phyloP scores from a whole-genome alignment of 2,113 vertebrate genomes.

The Rynchops niger region DNA sequence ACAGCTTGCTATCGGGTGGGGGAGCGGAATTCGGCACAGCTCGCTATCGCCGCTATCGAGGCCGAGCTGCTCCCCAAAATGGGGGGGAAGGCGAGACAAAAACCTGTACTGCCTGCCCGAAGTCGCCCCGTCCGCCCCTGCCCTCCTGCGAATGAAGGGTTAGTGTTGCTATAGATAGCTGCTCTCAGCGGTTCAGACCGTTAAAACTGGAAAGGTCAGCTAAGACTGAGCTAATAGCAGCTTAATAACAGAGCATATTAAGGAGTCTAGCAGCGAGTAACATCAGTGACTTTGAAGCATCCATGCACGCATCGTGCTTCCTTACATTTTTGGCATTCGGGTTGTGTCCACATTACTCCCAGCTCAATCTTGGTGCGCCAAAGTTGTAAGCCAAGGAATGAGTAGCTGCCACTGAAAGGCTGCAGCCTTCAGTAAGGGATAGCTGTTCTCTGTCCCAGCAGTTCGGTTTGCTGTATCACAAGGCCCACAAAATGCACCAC shows the following conservation, averaged over 20 bases:
- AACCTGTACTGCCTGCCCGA: rapidly evolving
- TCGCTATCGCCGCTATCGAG: background rate
- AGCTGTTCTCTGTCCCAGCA: background rate
- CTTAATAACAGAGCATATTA: background rate
- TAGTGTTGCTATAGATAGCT: background rate
- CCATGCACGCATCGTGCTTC: background rate
- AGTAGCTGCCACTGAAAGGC: background rate
- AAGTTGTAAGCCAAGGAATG: background rate
- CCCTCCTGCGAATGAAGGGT: background rate
- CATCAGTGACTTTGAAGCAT: background rate
- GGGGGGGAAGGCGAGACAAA: background rate
- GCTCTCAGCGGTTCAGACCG: background rate
- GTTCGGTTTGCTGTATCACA: background rate
- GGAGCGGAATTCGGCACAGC: background rate
- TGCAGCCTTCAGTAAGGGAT: background rate
- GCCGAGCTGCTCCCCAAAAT: background rate
- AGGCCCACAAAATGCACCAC: background rate
- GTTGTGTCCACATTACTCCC: background rate
- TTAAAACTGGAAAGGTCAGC: background rate
- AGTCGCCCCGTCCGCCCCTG: background rate
- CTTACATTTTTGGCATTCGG: background rate
- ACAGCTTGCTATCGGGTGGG: background rate
- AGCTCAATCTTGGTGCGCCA: background rate
- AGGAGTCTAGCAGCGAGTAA: background rate
- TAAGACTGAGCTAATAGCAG: background rate